Evolutionary conservation across 2,113 vertebrate species (phyloP), one percentile per base, ranked within the genome.

Genomic region (Myotis davidii): DNA sequence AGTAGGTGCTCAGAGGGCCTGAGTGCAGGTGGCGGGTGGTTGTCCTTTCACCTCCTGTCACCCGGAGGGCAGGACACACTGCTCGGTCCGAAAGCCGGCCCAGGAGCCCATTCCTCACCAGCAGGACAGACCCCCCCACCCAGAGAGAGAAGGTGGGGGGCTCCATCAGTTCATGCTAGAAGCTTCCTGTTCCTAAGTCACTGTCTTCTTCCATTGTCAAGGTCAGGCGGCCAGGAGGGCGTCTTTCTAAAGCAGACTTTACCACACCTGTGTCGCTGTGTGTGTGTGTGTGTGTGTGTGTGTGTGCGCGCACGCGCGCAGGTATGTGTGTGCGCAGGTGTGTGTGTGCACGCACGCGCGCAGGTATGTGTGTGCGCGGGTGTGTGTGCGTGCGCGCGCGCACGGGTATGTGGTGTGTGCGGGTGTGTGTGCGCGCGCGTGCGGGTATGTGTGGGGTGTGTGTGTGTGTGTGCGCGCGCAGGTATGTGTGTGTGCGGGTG

Each of bases 321-420:
- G 37, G 1, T 23, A 74, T 2, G 64, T n/a, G 34, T 11, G 32
- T 25, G 20, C 1, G 65, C 34, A 11, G 23, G n/a, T 32, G 39
- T 59, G 29, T 2, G 0, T 11, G 32, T 25, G 20, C 1, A 52
- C 32, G 14, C 20, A 29, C 27, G 39, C 52, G 29, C 2, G 0
- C 12, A 67, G 37, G 1, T 23, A 74, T 2, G 64, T n/a, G 34
- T 59, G 29, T 3, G 0, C 9, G 74, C 29, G 17, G 23, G n/a
- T 32, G 45, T 59, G 29, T 3, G 0, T 12, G 67, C 37, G 37
- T 4, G 37, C 4, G 37, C 4, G 37, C 6, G 32, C 17, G 20
- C 1, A 52, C 34, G 14, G 23, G n/a, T 32, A n/a, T 59, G 29
- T 3, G 0, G 4, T 11, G 32, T 25, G 20, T 2, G 65, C 34